Conservation (phyloP, 2,113 vertebrate genomes). For the Ophiodon elongatus region DNA sequence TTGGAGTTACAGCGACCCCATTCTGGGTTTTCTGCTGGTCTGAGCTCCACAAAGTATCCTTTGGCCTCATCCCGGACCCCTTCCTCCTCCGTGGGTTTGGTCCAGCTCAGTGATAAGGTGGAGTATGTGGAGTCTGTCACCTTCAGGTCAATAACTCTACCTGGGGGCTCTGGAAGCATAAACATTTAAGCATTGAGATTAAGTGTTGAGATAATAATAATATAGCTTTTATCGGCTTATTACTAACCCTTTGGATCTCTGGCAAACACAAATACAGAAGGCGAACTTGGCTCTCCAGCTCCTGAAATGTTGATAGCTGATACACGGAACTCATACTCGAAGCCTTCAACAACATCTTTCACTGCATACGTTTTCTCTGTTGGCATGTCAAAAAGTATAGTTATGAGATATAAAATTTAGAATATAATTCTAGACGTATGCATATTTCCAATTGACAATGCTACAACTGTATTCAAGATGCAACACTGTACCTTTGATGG, state of each 20-base stretch:
- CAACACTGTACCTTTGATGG: conserved; percentile 80
- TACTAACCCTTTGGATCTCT: conserved; percentile 88
- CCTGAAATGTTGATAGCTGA: conserved; percentile 89
- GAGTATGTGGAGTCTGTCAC: conserved; percentile 85
- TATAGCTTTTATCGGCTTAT: not conserved
- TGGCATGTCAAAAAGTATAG: not conserved
- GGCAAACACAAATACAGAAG: conserved; percentile 85
- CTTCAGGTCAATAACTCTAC: conserved; percentile 85
- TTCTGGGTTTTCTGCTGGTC: conserved; percentile 76
- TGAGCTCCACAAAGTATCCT: conserved; percentile 89
- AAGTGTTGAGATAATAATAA: not conserved
- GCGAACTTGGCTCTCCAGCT: conserved; percentile 85
- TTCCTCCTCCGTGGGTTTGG: conserved; percentile 78
- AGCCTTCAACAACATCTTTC: conserved; percentile 84
- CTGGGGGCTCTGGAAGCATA: conserved; percentile 83
- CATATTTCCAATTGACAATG: not conserved
- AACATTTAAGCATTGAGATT: not conserved
- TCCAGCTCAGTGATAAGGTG: conserved; percentile 88
- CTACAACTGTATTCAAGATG: not conserved
- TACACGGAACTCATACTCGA: conserved; percentile 91
- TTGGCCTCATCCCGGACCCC: conserved; percentile 82
- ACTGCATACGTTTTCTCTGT: conserved; percentile 86
- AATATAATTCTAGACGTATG: not conserved
- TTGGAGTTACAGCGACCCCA: conserved; percentile 86
- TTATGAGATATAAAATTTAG: not conserved